A percentile compares a stretch with the other conserved stretches of the same genome.
Conservation (phyloP, 2,888 invertebrate species). For the Ametastegia equiseti region DNA sequence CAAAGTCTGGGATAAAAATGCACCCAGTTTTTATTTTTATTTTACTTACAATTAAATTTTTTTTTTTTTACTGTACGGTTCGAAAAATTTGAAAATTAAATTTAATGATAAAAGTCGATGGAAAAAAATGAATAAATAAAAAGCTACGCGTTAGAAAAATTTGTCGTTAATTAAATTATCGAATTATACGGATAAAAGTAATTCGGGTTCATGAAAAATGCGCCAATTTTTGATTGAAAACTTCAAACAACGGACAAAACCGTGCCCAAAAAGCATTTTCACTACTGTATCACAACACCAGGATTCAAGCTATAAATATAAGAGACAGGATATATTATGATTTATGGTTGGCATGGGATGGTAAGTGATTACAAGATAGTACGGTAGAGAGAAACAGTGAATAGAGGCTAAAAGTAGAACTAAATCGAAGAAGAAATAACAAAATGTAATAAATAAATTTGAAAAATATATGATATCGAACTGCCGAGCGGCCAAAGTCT, state of each 20-base stretch:
- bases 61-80: no score
- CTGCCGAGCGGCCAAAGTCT: slow-evolving; percentile 64
- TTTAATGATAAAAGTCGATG: no score
- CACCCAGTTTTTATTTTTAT: neutral
- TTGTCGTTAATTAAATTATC: neutral
- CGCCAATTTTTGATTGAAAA: slow-evolving; percentile 62
- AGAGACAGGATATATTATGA: slow-evolving; percentile 61
- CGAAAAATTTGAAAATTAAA: no score
- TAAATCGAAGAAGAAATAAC: neutral
- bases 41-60: no score
- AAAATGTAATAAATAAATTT: slow-evolving; percentile 55
- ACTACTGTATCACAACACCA: slow-evolving; percentile 73
- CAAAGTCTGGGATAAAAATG: no score
- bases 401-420: slow-evolving; percentile 57
- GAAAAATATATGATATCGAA: slow-evolving; percentile 55
- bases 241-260: slow-evolving; percentile 69
- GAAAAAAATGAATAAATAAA: neutral
- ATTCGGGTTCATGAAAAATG: slow-evolving; percentile 61
- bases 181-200: neutral
- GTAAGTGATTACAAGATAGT: slow-evolving; percentile 63
- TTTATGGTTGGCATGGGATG: slow-evolving; percentile 66
- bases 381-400: slow-evolving; percentile 61
- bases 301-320: slow-evolving; percentile 71
- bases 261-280: slow-evolving; percentile 72
- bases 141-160: neutral